Evolutionary conservation across 2,888 invertebrate genomes (phyloP), one percentile per base, ranked within the genome.

Genomic region (Imbricaverruca yamaguchii): DNA sequence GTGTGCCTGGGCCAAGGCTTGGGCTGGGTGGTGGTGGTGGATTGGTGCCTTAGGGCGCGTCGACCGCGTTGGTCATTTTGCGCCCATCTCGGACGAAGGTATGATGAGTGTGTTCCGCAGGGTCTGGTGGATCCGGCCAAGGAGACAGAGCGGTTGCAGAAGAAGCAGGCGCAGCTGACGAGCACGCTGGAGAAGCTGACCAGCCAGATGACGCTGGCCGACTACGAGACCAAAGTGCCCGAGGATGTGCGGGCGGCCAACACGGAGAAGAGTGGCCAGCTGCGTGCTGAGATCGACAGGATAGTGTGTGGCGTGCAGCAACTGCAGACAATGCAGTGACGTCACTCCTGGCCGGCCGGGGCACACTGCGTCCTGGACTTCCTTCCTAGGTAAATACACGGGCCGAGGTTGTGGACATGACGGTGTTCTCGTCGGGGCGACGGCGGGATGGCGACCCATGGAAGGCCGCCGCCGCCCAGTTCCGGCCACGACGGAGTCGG

Each of bases 111-210:
- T 39, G 39, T 59, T 13, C 65, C 84, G 56, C 87, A 92, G 91
- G 96, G 95, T 81, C 89, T 96, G 9, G 94, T 97, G 84, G 96
- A 97, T 86, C 92, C 93, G 0, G 89, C 89, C 78, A 96, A 95
- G 86, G 96, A 97, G 87, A 90, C 94, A 79, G 89, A 91, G 0
- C 96, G 96, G 86, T 89, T 98, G 77, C 80, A 82, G 61, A 83
- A 84, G 80, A 83, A 82, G 74, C 80, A 80, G 25, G 80, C 81
- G n/a, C 80, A 82, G 86, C 89, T 98, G 77, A 81, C 82, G 13
- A 81, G 82, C 15, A 83, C 82, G 65, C 78, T 82, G 69, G 81
- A 80, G 61, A 74, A 80, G 65, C 83, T 84, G 18, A 53, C 80
- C 53, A 79, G 78, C 25, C 82, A 83, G 39, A 82, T 84, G 82